A percentile compares a stretch with the other conserved stretches of the same genome.
Conservation (phyloP, 2,888 invertebrate species). For the Agrotis clavis region DNA sequence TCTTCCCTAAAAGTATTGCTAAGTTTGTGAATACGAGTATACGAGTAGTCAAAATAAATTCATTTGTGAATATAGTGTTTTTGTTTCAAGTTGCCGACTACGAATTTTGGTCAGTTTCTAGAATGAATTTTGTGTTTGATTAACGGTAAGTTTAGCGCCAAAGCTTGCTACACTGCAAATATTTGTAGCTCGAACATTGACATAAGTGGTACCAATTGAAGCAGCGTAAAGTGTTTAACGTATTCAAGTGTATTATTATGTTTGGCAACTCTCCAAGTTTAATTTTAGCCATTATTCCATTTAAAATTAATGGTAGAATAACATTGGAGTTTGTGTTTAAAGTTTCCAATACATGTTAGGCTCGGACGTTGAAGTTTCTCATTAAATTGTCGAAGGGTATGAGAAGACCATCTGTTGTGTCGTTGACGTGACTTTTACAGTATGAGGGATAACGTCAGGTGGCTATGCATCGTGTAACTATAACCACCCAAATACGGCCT, state of each 20-base stretch:
- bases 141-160: constrained; percentile 6
- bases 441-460: constrained; percentile 50
- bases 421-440: constrained; percentile 59
- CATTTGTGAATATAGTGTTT: constrained; percentile 19
- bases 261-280: constrained; percentile 59
- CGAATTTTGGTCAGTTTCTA: neutral
- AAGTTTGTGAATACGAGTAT: constrained; percentile 12
- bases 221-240: constrained; percentile 53
- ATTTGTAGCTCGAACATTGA: constrained; percentile 38
- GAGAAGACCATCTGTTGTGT: constrained; percentile 50
- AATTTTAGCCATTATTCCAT: constrained; percentile 55
- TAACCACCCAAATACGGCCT: constrained; percentile 43
- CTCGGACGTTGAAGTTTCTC: constrained; percentile 36
- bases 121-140: neutral
- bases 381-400: constrained; percentile 40
- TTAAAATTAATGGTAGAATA: constrained; percentile 49
- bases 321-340: constrained; percentile 31
- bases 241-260: constrained; percentile 58
- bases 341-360: constrained; percentile 16
- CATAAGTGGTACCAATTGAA: constrained; percentile 51
- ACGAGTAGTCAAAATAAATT: constrained; percentile 3
- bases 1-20: constrained; percentile 40
- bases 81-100: neutral
- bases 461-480: constrained; percentile 38
- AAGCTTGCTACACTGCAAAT: constrained; percentile 33